Conservation (phyloP, 2,888 invertebrate genomes). For the Catocala nupta region DNA sequence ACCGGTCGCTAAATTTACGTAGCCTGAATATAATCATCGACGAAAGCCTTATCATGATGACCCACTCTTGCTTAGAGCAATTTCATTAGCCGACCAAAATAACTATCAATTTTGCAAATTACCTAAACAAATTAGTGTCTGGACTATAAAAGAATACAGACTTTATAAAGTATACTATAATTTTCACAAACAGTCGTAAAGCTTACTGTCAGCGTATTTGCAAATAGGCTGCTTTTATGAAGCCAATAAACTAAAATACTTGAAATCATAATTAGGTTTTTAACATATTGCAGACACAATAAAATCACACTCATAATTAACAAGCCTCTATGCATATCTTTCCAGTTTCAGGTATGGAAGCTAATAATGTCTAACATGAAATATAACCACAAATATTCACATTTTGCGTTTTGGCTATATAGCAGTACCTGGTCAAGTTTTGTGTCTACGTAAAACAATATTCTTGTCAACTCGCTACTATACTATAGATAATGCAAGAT, state of each 20-base stretch:
- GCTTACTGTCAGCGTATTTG: slow-evolving; percentile 13
- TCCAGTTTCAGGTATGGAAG: too few relatives aligned
- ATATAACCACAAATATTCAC: too few relatives aligned
- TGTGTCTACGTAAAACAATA: slow-evolving; percentile 52
- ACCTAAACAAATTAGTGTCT: slow-evolving; percentile 39
- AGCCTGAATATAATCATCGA: background rate
- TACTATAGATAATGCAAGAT: slow-evolving; percentile 27
- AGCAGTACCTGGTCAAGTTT: slow-evolving; percentile 13
- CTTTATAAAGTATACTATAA: slow-evolving; percentile 35
- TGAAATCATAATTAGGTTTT: too few relatives aligned
- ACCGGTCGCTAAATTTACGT: background rate
- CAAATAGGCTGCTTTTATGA: background rate
- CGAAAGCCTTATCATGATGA: slow-evolving; percentile 58
- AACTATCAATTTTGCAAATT: slow-evolving; percentile 51
- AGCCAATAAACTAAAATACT: too few relatives aligned
- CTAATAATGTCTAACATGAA: too few relatives aligned
- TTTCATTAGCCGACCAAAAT: slow-evolving; percentile 60
- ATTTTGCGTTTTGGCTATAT: background rate
- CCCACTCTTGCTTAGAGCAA: slow-evolving; percentile 47
- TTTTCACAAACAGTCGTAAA: slow-evolving; percentile 34
- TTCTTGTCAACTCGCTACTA: slow-evolving; percentile 44
- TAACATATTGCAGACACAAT: too few relatives aligned
- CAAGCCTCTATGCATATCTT: too few relatives aligned
- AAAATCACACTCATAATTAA: too few relatives aligned
- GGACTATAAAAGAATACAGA: slow-evolving; percentile 32